These are phyloP conservation scores for Oncopeltus fasciatus DNA, from an alignment of 1,140 invertebrate genomes.

Conservation along the genomic window DNA sequence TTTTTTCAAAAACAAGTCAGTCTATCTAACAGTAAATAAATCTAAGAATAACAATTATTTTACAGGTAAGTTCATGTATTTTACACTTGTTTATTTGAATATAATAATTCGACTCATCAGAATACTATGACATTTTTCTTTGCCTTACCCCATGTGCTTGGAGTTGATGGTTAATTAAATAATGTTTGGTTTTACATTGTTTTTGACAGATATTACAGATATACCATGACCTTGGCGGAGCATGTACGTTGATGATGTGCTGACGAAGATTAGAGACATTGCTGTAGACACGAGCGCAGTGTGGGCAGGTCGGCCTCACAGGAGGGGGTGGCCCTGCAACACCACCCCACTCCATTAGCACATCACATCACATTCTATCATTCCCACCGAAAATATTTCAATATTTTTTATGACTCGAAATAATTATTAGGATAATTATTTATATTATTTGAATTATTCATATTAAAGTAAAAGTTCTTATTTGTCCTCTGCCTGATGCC, in stretches of 20 bases:
- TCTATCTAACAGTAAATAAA: too few relatives aligned
- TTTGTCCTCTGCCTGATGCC: constrained; percentile 41
- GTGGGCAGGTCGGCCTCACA: constrained; percentile 44
- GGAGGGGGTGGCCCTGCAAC: constrained; percentile 26
- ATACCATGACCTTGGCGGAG: constrained; percentile 52
- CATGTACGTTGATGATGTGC: constrained; percentile 58
- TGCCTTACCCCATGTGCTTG: constrained; percentile 56
- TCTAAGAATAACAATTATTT: too few relatives aligned
- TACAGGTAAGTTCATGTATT: too few relatives aligned
- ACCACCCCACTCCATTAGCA: constrained; percentile 25
- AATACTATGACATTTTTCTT: constrained; percentile 29
- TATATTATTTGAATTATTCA: not conserved
- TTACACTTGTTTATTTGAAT: too few relatives aligned
- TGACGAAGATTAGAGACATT: constrained; percentile 52
- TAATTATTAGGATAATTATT: too few relatives aligned
- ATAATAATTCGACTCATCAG: too few relatives aligned
- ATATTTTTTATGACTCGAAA: too few relatives aligned
- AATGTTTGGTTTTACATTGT: constrained; percentile 60
- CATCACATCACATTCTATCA: not conserved
- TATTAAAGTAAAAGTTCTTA: constrained; percentile 3
- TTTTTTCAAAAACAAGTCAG: too few relatives aligned
- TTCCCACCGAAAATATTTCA: not conserved
- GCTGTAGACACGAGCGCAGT: constrained; percentile 51
- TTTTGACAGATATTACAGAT: constrained; percentile 55
- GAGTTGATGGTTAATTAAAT: constrained; percentile 58